Evolutionary conservation across 1,140 invertebrate species (phyloP), one percentile per base, ranked within the genome.

Genomic region (Neotoxoptera formosana): DNA sequence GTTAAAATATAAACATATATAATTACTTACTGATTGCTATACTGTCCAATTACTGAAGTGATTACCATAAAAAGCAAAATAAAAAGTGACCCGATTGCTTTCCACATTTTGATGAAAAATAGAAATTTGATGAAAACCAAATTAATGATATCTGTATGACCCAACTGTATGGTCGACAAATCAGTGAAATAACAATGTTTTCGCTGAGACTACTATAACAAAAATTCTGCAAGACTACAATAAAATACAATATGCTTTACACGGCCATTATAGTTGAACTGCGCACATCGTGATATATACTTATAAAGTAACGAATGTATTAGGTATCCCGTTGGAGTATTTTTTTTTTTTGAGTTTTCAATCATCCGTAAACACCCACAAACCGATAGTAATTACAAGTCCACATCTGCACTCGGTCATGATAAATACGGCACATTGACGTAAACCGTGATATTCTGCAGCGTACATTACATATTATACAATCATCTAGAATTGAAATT

Each of bases 1-100:
- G 23, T 21, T 11, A 87, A 30, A 51, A 51, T 53, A 89, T 53
- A 36, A 53, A 89, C 20, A 53, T 0, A 53, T 0, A 25, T 8
- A 23, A 76, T 30, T 91, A 83, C 90, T 91, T 91, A 91, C 90
- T 91, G 90, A 36, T 81, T 83, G 9, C 67, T 51, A 23, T 91
- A 83, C 8, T 83, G 41, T 30, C 90, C 90, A 36, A 14, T 34
- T 3, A 11, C 17, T 21, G 25, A 7, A 34, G 60, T 1, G 23
- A 81, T 48, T n/a, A 51, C 11, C 45, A 48, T 91, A 36, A 51
- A 83, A 51, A 47, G 67, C 34, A 91, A 81, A 47, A 91, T 34
- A 21, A 91, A 23, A 51, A 76, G 14, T 51, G 17, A 83, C 30
- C 30, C 9, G 3, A 48, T 83, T 17, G 25, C 81, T 36, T 36